Evolutionary conservation across 1,140 invertebrate genomes (phyloP).

Genomic region (Pinna nobilis): DNA sequence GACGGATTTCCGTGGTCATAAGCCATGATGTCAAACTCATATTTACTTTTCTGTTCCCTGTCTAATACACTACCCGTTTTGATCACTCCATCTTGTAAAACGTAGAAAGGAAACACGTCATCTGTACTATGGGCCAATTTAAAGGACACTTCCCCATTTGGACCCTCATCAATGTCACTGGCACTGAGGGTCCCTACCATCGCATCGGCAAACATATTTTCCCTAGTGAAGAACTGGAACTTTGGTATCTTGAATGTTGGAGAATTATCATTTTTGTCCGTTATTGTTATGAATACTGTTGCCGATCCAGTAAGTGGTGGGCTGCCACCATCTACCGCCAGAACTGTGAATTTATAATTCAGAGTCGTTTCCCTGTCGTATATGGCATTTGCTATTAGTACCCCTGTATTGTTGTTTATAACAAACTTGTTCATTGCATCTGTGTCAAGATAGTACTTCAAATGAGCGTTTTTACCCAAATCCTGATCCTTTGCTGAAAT

Average conservation of each 20-base stretch:
- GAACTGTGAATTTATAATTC: constrained; percentile 91
- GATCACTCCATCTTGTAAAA: constrained; percentile 51
- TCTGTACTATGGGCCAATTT: constrained; percentile 16
- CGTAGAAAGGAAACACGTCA: constrained; percentile 44
- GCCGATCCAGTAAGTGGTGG: constrained; percentile 74
- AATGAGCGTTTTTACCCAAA: constrained; percentile 94
- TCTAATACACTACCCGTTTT: constrained; percentile 50
- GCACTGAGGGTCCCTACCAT: constrained; percentile 81
- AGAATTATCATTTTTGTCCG: constrained; percentile 80
- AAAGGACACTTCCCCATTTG: constrained; percentile 45
- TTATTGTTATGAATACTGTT: constrained; percentile 75
- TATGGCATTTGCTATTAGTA: constrained; percentile 88
- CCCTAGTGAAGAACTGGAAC: constrained; percentile 89
- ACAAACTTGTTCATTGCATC: constrained; percentile 91
- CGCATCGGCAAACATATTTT: constrained; percentile 90
- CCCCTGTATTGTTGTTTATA: constrained; percentile 89
- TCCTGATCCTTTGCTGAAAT: constrained; percentile 95
- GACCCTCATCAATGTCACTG: constrained; percentile 72
- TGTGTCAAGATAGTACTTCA: constrained; percentile 87
- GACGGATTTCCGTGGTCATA: constrained; percentile 59
- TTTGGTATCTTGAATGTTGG: constrained; percentile 91
- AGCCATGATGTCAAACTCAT: constrained; percentile 50
- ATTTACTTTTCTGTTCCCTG: constrained; percentile 43
- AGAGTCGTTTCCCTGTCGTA: constrained; percentile 93
- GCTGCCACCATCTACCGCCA: constrained; percentile 89